Evolutionary conservation across 2,888 invertebrate species (phyloP), one percentile per base, ranked within the genome.

Genomic region (Cryptosula pallasiana): DNA sequence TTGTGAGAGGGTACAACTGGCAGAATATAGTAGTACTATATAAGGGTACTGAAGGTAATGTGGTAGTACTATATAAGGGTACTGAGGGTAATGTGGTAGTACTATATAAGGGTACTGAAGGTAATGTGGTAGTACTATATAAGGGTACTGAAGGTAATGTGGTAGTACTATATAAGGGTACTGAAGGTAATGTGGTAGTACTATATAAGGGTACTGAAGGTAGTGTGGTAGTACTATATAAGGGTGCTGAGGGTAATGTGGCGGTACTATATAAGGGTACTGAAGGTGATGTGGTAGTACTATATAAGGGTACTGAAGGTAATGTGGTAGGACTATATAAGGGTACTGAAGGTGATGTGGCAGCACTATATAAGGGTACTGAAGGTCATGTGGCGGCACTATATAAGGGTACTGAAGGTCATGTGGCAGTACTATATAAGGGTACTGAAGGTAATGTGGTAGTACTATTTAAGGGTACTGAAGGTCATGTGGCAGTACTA

Each of bases 291-390:
- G 23, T 70, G 9, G 45, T 70, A 5, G 55, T 70, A 3, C 55
- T 70, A 13, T 70, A 70, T 32, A 70, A 9, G n/a, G 70, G 70
- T 29, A 35, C 23, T 5, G 45, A 29, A 70, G 70, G 70, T 70
- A 45, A 20, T 23, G 23, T 70, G 9, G 45, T 70, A 5, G 55
- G 34, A 3, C 55, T 70, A 13, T 70, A 70, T 32, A 70, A 9
- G n/a, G 70, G 70, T 29, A 35, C 23, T 5, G 45, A 29, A 70
- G 70, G 70, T 70, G n/a, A 20, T 23, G 23, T 70, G 9, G 45
- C 36, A 5, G 55, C 36, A 3, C 55, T 70, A 13, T 70, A 70
- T 32, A 70, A 9, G n/a, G 70, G 70, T 29, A 35, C 23, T 5
- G 45, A 29, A 70, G 70, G 70, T 70, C 5, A 20, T 23, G 23